phyloP scores from a whole-genome alignment of 1,140 invertebrate genomes.

The Microplitis demolitor region DNA sequence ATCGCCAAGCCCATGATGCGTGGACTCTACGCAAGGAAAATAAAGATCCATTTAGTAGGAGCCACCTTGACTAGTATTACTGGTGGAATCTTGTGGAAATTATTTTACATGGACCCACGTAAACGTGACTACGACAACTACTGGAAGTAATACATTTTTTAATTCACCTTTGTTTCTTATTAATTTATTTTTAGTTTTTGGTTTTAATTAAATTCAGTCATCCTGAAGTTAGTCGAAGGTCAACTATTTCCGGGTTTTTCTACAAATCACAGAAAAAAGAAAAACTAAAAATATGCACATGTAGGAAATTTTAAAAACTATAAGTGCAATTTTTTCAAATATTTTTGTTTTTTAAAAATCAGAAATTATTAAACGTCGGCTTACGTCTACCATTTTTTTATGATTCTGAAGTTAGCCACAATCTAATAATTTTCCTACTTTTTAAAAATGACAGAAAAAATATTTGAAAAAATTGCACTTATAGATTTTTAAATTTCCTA shows the following conservation, averaged over 20 bases:
- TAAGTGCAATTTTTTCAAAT: no score
- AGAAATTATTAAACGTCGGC: no score
- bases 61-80: constrained; percentile 28
- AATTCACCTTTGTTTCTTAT: neutral
- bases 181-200: neutral
- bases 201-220: neutral
- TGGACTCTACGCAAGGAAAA: constrained; percentile 45
- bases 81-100: constrained; percentile 43
- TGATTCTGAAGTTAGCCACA: no score
- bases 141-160: constrained; percentile 55
- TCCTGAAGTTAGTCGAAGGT: no score
- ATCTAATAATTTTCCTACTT: no score
- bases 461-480: no score
- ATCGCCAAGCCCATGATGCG: constrained; percentile 59
- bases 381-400: no score
- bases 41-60: constrained; percentile 50
- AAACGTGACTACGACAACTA: constrained; percentile 60
- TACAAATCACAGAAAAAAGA: neutral
- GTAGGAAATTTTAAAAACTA: no score
- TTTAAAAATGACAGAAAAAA: no score
- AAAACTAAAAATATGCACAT: no score
- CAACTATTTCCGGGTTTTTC: neutral
- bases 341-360: no score
- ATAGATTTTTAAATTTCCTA: no score
- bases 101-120: constrained; percentile 46